A percentile compares a stretch with the other conserved stretches of the same genome.
phyloP scores from a whole-genome alignment of 1,140 invertebrate species.

The Semibalanus balanoides region DNA sequence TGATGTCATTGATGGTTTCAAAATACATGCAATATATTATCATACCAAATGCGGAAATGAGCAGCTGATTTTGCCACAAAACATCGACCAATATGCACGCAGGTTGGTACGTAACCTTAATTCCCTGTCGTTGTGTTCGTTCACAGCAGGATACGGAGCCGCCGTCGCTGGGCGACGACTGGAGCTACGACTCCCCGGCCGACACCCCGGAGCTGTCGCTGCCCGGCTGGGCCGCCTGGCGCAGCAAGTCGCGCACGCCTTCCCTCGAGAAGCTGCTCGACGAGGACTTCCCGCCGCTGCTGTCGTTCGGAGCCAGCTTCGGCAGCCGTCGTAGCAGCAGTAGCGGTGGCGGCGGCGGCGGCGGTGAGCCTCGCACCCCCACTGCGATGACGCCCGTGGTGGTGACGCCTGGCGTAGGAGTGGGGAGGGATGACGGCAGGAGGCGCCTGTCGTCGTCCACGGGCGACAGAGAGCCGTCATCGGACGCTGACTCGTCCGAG shows the following conservation, averaged over 20 bases:
- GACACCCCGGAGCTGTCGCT: not conserved
- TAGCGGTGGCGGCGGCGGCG: too few relatives aligned
- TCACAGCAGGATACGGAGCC: not conserved
- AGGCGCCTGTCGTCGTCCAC: not conserved
- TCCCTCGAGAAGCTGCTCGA: not conserved
- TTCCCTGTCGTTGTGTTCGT: too few relatives aligned
- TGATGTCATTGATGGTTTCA: too few relatives aligned
- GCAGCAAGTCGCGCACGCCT: not conserved
- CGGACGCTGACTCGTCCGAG: not conserved
- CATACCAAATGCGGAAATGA: too few relatives aligned
- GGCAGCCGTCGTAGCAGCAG: not conserved
- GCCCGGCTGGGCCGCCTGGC: not conserved
- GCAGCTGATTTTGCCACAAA: too few relatives aligned
- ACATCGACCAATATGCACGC: too few relatives aligned
- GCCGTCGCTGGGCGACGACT: not conserved
- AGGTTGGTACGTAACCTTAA: too few relatives aligned
- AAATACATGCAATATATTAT: too few relatives aligned
- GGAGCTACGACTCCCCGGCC: not conserved
- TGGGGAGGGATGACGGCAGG: too few relatives aligned
- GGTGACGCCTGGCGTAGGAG: too few relatives aligned
- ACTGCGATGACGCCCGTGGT: too few relatives aligned
- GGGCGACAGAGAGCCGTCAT: not conserved
- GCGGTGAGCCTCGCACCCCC: not conserved
- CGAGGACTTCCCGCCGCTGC: not conserved
- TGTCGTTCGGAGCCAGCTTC: not conserved